These are phyloP conservation scores for Spinus pinus DNA, from an alignment of 2,797 vertebrate genomes.

Conservation along the genomic window DNA sequence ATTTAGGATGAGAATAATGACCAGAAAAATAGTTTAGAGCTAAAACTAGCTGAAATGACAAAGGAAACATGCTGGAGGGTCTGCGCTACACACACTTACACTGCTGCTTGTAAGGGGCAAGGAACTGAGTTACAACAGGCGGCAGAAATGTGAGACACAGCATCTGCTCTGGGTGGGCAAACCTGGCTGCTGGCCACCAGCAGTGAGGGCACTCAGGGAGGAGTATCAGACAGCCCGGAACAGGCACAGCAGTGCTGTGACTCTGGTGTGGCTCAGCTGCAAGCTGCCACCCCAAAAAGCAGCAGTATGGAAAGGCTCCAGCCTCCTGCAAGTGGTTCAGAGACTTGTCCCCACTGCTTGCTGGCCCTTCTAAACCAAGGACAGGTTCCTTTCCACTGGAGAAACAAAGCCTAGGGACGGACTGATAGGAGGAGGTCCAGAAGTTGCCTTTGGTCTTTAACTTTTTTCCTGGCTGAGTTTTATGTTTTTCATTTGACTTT, in stretches of 20 bases:
- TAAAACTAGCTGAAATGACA: not conserved
- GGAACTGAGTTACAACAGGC: not conserved
- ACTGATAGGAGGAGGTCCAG: not conserved
- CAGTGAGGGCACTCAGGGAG: not conserved
- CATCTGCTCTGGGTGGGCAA: rapidly evolving
- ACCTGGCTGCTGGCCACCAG: rapidly evolving
- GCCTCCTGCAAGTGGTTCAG: not conserved
- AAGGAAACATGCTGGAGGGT: not conserved
- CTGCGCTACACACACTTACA: not conserved
- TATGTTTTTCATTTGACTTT: not conserved
- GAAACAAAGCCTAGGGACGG: not conserved
- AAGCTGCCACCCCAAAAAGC: not conserved
- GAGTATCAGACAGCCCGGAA: not conserved
- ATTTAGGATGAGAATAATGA: not conserved
- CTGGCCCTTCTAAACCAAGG: not conserved
- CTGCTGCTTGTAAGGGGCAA: not conserved
- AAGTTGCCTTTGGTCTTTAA: not conserved
- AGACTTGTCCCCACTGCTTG: rapidly evolving
- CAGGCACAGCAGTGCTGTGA: not conserved
- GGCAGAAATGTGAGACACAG: not conserved
- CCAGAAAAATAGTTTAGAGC: not conserved
- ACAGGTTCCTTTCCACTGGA: not conserved
- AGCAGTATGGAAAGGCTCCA: not conserved
- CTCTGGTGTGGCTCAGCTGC: not conserved
- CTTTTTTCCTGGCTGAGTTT: not conserved